Evolutionary conservation across 30 jellyfish, hydroid and myxozoan species (phyloP).

Genomic region (Hydractinia symbiolongicarpus): DNA sequence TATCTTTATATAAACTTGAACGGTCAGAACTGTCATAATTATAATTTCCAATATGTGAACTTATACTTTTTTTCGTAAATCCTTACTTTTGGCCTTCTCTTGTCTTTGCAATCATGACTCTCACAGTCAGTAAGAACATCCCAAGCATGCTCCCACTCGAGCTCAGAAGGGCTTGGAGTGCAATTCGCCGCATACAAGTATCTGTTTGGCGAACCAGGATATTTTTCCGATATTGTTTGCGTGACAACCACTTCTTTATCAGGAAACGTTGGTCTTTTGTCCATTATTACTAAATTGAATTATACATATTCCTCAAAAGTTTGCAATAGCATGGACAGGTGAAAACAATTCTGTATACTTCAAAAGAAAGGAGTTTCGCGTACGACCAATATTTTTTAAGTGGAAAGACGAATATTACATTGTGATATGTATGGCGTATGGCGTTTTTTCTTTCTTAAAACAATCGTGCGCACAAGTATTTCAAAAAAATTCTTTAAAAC

Average conservation of each 20-base stretch:
- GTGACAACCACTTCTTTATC: conserved; percentile 80
- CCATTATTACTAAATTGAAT: conserved; percentile 62
- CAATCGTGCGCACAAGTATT: no score
- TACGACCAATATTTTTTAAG: no score
- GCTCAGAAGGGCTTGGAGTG: conserved; percentile 95
- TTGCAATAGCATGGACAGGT: background rate
- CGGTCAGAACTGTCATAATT: no score
- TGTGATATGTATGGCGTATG: no score
- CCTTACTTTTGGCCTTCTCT: background rate
- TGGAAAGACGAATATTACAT: no score
- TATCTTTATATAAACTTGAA: no score
- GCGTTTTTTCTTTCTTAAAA: no score
- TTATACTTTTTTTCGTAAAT: no score
- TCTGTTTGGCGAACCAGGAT: conserved; percentile 91
- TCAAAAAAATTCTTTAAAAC: no score
- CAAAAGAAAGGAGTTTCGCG: conserved; percentile 4
- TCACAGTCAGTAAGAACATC: conserved; percentile 83
- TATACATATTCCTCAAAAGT: background rate
- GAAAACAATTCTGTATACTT: background rate
- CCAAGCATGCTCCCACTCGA: conserved; percentile 99
- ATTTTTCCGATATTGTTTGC: conserved; percentile 61
- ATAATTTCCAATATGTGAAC: no score
- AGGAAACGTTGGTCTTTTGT: conserved; percentile 87
- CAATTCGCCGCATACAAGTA: conserved; percentile 82
- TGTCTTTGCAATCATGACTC: conserved; percentile 58